Conservation (phyloP, 2,888 invertebrate genomes). For the Nematopogon swammerdamellus region DNA sequence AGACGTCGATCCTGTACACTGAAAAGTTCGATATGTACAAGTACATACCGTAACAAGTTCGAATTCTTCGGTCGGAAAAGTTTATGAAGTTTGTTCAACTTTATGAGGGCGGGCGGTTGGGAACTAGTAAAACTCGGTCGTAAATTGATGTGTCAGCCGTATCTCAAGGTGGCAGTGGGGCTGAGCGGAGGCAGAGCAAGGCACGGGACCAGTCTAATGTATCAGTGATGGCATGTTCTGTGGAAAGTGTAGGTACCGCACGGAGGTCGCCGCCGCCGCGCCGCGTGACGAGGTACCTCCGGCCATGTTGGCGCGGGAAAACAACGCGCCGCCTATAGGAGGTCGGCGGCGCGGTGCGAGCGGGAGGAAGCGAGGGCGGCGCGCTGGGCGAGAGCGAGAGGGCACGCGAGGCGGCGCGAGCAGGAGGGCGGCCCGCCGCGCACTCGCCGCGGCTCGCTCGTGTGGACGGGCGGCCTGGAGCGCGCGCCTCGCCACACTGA, state of each 20-base stretch:
- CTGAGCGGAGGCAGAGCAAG: neutral
- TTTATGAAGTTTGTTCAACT: too few relatives aligned
- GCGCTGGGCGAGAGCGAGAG: conserved; percentile 28
- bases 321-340: conserved; percentile 54
- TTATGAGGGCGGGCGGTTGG: too few relatives aligned
- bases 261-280: neutral
- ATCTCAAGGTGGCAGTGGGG: neutral
- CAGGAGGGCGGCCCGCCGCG: conserved; percentile 54
- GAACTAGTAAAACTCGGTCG: too few relatives aligned
- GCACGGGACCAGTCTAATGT: neutral
- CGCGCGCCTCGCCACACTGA: conserved; percentile 49
- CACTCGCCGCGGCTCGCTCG: conserved; percentile 52
- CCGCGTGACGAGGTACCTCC: conserved; percentile 13
- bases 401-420: conserved; percentile 53
- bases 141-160: neutral
- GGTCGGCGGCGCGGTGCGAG: conserved; percentile 42
- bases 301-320: conserved; percentile 50
- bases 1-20: too few relatives aligned
- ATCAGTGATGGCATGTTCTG: neutral
- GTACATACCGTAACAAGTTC: too few relatives aligned
- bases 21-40: too few relatives aligned
- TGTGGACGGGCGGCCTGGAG: conserved; percentile 53
- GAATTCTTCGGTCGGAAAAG: too few relatives aligned
- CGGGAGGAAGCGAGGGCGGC: conserved; percentile 25
- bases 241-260: neutral